These are phyloP conservation scores for Drosophila fuyamai DNA, from an alignment of 1,140 invertebrate genomes.

Conservation along the genomic window DNA sequence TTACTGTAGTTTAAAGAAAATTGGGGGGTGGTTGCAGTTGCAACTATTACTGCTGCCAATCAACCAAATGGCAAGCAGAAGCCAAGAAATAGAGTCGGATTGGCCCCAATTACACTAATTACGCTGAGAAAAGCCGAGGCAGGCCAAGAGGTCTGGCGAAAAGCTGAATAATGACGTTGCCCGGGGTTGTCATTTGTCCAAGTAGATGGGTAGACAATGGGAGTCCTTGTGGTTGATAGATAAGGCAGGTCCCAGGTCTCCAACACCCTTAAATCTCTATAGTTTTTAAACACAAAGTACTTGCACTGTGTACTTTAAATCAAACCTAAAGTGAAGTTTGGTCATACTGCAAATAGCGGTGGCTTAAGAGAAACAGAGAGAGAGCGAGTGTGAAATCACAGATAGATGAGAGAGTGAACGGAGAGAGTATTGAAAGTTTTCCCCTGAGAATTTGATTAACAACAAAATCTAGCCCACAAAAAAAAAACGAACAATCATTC, in stretches of 20 bases:
- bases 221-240: conserved; percentile 16
- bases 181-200: background rate
- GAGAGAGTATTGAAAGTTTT: conserved; percentile 24
- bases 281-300: conserved; percentile 11
- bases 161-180: conserved; percentile 24
- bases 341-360: conserved; percentile 25
- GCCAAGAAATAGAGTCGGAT: conserved; percentile 17
- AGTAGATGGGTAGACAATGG: conserved; percentile 1
- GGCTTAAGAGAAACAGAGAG: conserved; percentile 9
- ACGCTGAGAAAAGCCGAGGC: conserved; percentile 13
- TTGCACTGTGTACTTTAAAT: conserved; percentile 29
- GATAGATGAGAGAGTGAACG: conserved; percentile 4
- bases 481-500: conserved; percentile 2
- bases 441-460: conserved; percentile 42
- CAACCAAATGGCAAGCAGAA: conserved; percentile 28
- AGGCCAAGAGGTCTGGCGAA: conserved; percentile 24
- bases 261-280: background rate
- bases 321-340: conserved; percentile 4
- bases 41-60: conserved; percentile 37
- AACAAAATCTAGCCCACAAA: conserved; percentile 25
- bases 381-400: background rate
- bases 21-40: conserved; percentile 9
- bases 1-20: background rate
- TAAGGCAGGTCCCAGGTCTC: conserved; percentile 34
- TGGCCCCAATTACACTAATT: conserved; percentile 70